Evolutionary conservation across 2,888 invertebrate species (phyloP), one percentile per base, ranked within the genome.

Genomic region (Marronus borbonicus): DNA sequence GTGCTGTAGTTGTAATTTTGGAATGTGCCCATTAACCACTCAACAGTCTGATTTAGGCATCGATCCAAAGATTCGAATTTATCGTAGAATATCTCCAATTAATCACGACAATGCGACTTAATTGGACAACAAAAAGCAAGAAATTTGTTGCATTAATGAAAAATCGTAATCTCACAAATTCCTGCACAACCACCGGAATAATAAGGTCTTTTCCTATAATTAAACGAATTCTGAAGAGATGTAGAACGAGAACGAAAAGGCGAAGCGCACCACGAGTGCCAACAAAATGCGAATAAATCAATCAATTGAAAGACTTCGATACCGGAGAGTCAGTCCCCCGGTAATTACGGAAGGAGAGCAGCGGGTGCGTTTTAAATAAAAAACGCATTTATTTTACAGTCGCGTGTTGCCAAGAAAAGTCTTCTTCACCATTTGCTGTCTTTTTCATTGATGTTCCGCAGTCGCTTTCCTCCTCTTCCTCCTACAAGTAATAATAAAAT

Each of bases 361-460:
- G 50, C 31, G 52, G 52, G 52, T 69, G 31, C 50, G 52, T 69
- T 69, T 69, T 69, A 69, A 69, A 69, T 69, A 69, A 69, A 69
- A 68, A 69, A 55, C 31, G 69, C 69, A 55, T 69, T 52, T 69
- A 69, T 69, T 69, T 69, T 69, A 69, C 52, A 69, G 52, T 69
- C 24, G 50, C 69, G 50, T 55, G 31, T 69, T 17, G 52, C 69
- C 31, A 17, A 55, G 52, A 69, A 49, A 66, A 69, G 69, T 28
- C 69, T 69, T 55, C 69, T 49, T 24, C 66, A 52, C 52, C 69
- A 31, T 69, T 69, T 69, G 14, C 68, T 24, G 50, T 69, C 52
- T 50, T 52, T 52, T 69, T 28, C 52, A 28, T 52, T 52, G 69
- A 69, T 52, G 52, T 69, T 69, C 52, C 52, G 52, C n/a, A 28